Evolutionary conservation across 2,113 vertebrate species (phyloP).

Genomic region (Rhodinocichla rosea): DNA sequence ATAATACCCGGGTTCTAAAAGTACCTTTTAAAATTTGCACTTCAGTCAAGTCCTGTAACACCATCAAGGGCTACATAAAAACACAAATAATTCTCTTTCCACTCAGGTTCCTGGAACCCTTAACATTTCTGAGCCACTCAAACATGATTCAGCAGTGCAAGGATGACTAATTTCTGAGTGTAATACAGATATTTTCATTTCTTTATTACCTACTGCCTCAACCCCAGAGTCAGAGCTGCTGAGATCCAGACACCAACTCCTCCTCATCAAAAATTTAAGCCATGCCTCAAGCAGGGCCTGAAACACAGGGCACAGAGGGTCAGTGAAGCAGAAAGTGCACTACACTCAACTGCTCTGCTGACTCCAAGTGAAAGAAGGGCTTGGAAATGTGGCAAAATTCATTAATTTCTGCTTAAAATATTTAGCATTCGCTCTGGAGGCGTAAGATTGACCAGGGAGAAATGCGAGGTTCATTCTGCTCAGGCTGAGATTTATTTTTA

Average conservation of each 20-base stretch:
- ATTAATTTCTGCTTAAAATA: slow-evolving; percentile 39
- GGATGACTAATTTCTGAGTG: background rate
- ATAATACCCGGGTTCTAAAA: background rate
- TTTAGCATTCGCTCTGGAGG: background rate
- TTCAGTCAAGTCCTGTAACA: background rate
- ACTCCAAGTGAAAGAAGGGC: background rate
- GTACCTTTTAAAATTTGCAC: background rate
- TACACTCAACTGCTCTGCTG: background rate
- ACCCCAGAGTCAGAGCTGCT: background rate
- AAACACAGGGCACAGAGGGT: background rate
- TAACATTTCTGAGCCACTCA: background rate
- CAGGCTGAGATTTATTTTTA: background rate
- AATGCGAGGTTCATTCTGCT: background rate
- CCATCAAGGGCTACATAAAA: background rate
- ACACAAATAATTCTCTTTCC: background rate
- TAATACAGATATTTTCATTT: background rate
- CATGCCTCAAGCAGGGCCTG: background rate
- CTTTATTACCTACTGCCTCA: background rate
- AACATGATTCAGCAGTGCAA: background rate
- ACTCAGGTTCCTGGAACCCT: background rate
- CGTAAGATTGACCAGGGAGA: background rate
- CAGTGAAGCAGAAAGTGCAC: background rate
- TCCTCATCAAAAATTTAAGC: slow-evolving; percentile 21
- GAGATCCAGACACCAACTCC: background rate
- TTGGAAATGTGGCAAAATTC: slow-evolving; percentile 8